A percentile compares a stretch with the other conserved stretches of the same genome.
Evolutionary conservation across 1,140 invertebrate genomes (phyloP).

Genomic region (Brachionus manjavacas): DNA sequence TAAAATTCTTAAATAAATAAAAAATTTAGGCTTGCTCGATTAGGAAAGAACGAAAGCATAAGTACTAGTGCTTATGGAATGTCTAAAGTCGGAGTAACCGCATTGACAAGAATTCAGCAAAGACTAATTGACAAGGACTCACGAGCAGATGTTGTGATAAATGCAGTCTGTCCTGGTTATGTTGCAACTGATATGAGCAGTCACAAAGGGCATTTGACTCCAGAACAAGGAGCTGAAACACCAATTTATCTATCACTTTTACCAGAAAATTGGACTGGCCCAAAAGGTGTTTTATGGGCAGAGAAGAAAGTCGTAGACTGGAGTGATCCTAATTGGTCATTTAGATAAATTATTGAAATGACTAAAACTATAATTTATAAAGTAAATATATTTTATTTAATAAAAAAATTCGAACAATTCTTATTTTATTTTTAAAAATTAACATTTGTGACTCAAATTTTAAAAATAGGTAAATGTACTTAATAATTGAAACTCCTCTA

Average conservation of each 20-base stretch:
- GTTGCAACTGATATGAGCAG: conserved; percentile 71
- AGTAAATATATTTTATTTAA: too few relatives aligned
- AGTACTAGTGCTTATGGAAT: conserved; percentile 64
- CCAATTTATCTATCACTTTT: conserved; percentile 48
- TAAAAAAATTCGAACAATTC: too few relatives aligned
- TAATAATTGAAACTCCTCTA: too few relatives aligned
- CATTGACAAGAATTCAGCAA: conserved; percentile 65
- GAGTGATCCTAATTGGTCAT: neutral
- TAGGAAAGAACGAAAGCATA: conserved; percentile 57
- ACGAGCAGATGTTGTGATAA: conserved; percentile 63
- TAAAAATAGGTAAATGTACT: too few relatives aligned
- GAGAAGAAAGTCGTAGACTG: neutral
- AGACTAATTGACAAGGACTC: conserved; percentile 61
- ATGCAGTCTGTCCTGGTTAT: conserved; percentile 63
- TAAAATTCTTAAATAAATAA: neutral
- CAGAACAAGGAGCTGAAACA: conserved; percentile 63
- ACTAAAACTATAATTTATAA: too few relatives aligned
- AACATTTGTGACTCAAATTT: too few relatives aligned
- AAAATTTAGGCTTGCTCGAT: conserved; percentile 59
- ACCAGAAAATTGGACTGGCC: neutral
- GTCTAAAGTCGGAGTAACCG: conserved; percentile 66
- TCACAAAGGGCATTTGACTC: conserved; percentile 65
- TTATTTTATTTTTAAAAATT: too few relatives aligned
- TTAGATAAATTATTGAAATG: neutral
- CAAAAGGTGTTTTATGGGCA: conserved; percentile 32